Base-by-base conservation (phyloP, 2,888 invertebrate genomes). In the Agrochola macilenta region DNA sequence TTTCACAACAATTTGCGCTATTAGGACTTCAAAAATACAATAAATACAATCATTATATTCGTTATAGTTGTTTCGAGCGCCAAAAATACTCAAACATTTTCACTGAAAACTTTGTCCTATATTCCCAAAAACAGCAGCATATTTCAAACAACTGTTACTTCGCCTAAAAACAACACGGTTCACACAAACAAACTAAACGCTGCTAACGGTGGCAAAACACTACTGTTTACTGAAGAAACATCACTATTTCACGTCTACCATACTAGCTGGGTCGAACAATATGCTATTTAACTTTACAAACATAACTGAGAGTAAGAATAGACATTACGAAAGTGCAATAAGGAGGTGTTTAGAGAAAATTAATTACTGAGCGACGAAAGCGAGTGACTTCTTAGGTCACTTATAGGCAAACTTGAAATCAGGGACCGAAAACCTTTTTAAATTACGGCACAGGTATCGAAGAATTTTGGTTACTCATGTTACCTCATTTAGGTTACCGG, bases 161-260 rank as follows among this genome's bases (percentile, higher is more conserved):
- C n/a, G 57, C n/a, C 30, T 81, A 65, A 81, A 80, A 84, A 73
- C 69, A 85, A 87, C 84, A 84, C 17, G 30, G 20, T 26, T 61
- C 75, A 49, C 68, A 79, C 74, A 76, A 81, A 79, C 81, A 78
- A 72, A 78, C 78, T 82, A 82, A 82, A 78, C 79, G 72, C 60
- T 54, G 73, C 72, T 78, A 76, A 79, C 88, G 71, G 69, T 78
- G 49, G 74, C 83, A 69, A 82, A 87, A 84, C 82, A 84, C 77
- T 60, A 60, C 74, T 89, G 82, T 86, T 88, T 84, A 65, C 70
- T 80, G 69, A 85, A 71, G 75, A 77, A 85, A 86, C 84, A 82
- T 63, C 72, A 74, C 79, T 69, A 78, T 71, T 87, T 64, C 74
- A 58, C 64, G 23, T 57, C n/a, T 61, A 43, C 54, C 46, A 65